Conservation (phyloP, 1,140 invertebrate genomes). For the Macrobrachium rosenbergii region DNA sequence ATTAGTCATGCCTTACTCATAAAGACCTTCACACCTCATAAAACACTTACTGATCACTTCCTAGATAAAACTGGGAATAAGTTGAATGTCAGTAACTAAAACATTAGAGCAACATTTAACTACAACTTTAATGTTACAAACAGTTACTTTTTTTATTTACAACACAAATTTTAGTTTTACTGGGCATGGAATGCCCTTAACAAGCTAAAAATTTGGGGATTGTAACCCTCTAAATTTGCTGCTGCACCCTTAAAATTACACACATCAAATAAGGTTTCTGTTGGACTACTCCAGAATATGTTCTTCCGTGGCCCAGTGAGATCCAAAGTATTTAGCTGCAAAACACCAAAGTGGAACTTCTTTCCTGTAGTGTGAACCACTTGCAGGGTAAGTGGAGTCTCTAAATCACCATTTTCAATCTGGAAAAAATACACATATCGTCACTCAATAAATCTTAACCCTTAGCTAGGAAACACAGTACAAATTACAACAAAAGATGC, state of each 20-base stretch:
- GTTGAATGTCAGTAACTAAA: too few species aligned
- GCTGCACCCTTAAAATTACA: conserved; percentile 8
- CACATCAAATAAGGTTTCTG: conserved; percentile 12
- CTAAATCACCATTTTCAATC: conserved; percentile 13
- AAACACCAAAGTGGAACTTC: conserved; percentile 31
- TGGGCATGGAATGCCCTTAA: conserved; percentile 29
- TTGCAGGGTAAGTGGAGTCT: conserved; percentile 28
- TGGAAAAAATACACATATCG: background rate
- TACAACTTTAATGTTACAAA: too few species aligned
- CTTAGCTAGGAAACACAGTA: background rate
- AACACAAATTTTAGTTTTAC: background rate
- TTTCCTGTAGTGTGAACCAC: conserved; percentile 33
- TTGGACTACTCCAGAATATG: conserved; percentile 31
- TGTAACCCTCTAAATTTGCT: conserved; percentile 20
- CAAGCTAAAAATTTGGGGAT: conserved; percentile 36
- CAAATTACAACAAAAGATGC: too few species aligned
- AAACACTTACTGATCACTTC: too few species aligned
- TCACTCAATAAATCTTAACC: background rate
- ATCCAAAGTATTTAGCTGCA: conserved; percentile 47
- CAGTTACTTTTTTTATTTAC: too few species aligned
- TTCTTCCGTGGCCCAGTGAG: conserved; percentile 15
- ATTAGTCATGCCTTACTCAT: too few species aligned
- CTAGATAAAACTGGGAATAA: too few species aligned
- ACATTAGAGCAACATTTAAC: too few species aligned
- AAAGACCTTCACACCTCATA: too few species aligned